These are phyloP conservation scores for Chelonia mydas DNA, from an alignment of 2,797 vertebrate genomes.

Conservation along the genomic window DNA sequence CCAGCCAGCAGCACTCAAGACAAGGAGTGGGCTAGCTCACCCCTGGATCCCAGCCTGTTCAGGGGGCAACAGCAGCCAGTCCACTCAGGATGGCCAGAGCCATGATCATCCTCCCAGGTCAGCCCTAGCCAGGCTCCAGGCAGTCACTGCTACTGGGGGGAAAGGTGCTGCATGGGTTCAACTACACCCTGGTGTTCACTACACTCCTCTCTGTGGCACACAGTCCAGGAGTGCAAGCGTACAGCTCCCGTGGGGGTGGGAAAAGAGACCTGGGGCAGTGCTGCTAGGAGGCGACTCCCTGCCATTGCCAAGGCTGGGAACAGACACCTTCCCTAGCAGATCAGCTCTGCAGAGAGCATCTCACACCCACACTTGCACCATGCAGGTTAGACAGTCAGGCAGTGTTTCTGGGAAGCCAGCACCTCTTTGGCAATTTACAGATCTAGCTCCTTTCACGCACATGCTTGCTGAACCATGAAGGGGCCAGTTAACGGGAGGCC, in stretches of 20 bases:
- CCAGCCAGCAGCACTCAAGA: too few species aligned
- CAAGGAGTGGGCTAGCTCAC: too few species aligned
- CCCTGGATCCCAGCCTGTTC: fast-evolving
- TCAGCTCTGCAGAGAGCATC: neutral
- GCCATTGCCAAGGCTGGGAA: neutral
- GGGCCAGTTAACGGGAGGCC: neutral
- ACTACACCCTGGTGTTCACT: too few species aligned
- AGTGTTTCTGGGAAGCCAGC: neutral
- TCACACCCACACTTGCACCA: neutral
- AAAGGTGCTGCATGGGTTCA: too few species aligned
- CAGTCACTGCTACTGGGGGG: neutral
- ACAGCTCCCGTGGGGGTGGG: fast-evolving
- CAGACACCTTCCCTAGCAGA: neutral
- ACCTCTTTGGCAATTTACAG: fast-evolving
- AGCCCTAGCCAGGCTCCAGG: neutral
- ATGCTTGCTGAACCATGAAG: neutral
- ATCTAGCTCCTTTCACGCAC: neutral
- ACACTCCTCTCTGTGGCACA: neutral
- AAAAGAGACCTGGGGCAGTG: too few species aligned
- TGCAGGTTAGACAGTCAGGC: neutral
- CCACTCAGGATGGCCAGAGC: neutral
- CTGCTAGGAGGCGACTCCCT: neutral
- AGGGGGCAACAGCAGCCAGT: neutral
- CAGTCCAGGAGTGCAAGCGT: neutral
- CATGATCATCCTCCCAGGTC: neutral